Percentiles rank a stretch among this genome's conserved stretches.
Conservation (phyloP, 2,888 invertebrate genomes). For the Campoplex capitator region DNA sequence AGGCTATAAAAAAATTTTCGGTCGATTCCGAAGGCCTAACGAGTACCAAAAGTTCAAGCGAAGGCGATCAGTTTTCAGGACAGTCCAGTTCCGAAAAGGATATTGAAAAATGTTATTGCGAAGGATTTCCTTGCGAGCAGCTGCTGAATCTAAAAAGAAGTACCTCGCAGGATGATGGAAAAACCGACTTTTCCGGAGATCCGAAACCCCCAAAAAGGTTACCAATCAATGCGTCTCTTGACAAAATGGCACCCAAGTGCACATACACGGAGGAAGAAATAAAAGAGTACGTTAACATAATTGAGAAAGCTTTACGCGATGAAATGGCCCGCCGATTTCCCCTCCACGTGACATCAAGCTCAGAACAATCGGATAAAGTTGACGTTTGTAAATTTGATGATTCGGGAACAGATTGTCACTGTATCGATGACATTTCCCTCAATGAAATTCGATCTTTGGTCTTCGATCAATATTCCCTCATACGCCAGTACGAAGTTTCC, state of each 20-base stretch:
- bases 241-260: not conserved
- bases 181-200: not conserved
- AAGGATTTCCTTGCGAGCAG: constrained; percentile 27
- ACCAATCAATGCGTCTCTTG: not conserved
- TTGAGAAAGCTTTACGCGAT: constrained; percentile 37
- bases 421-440: constrained; percentile 13
- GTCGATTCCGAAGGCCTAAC: constrained; percentile 1
- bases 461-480: constrained; percentile 43
- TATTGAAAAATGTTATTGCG: not conserved
- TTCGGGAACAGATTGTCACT: not conserved
- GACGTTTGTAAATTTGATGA: not conserved
- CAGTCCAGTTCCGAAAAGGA: not conserved
- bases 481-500: constrained; percentile 8
- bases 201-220: constrained; percentile 7
- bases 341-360: not conserved
- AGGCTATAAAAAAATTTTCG: not conserved
- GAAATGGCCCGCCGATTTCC: constrained; percentile 32
- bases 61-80: not conserved
- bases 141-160: not conserved
- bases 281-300: constrained; percentile 38
- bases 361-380: not conserved
- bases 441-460: constrained; percentile 40
- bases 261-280: constrained; percentile 56
- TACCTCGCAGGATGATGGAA: not conserved
- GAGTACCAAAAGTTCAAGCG: not conserved